Evolutionary conservation across 1,140 invertebrate species (phyloP).

Genomic region (Anadara kagoshimensis): DNA sequence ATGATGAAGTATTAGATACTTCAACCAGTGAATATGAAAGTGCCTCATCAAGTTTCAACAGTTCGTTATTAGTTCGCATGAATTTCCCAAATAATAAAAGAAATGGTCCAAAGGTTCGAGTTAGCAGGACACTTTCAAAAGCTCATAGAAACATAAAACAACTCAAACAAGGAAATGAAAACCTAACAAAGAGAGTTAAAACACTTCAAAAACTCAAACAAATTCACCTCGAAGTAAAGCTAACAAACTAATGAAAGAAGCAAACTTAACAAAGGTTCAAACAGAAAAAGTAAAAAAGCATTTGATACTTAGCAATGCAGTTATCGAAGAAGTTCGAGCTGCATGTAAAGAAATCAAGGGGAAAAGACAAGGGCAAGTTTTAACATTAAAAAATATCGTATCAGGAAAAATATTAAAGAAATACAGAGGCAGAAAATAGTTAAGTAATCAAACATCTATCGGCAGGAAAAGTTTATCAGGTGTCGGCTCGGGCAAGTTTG

Average conservation of each 20-base stretch:
- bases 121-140: background rate
- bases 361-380: background rate
- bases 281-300: background rate
- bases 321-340: background rate
- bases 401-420: background rate
- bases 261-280: background rate
- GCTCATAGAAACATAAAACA: background rate
- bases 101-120: background rate
- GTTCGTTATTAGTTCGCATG: background rate
- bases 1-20: too few relatives aligned
- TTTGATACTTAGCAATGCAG: background rate
- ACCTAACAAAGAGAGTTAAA: background rate
- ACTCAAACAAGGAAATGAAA: background rate
- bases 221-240: background rate
- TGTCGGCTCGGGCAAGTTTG: background rate
- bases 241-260: background rate
- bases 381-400: background rate
- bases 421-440: conserved; percentile 2
- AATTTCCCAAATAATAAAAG: conserved; percentile 7
- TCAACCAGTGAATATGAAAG: conserved; percentile 6
- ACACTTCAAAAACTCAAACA: background rate
- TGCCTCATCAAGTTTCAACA: background rate
- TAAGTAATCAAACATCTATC: background rate
- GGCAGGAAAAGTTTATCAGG: background rate
- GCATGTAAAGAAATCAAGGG: background rate